Conservation (phyloP, 2,888 invertebrate genomes). For the Agrotis puta region DNA sequence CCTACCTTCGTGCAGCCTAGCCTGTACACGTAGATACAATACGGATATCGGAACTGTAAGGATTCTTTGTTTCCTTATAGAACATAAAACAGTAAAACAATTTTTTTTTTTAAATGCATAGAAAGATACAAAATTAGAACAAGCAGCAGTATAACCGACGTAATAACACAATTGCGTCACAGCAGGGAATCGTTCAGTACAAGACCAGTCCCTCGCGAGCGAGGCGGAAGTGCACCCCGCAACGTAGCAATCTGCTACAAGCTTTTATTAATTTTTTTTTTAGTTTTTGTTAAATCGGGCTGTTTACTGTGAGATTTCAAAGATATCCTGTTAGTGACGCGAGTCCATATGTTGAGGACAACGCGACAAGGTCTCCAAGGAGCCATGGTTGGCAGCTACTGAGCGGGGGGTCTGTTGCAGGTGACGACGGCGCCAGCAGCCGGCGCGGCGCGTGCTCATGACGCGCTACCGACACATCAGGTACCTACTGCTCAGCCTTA, state of each 20-base stretch:
- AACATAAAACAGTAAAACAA: conserved; percentile 10
- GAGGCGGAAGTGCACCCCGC: background rate
- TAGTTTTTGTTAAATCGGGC: background rate
- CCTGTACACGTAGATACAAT: background rate
- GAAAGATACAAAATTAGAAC: background rate
- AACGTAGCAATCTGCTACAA: background rate
- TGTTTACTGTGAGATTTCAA: background rate
- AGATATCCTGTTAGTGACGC: background rate
- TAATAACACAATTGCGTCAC: background rate
- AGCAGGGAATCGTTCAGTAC: background rate
- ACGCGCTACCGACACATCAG: conserved; percentile 75
- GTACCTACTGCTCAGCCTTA: conserved; percentile 42
- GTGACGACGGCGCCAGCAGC: conserved; percentile 68
- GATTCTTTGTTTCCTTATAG: conserved; percentile 1
- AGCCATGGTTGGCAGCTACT: conserved; percentile 14
- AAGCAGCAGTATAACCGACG: background rate
- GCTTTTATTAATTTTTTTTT: background rate
- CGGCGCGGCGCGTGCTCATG: conserved; percentile 74
- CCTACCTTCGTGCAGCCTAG: background rate
- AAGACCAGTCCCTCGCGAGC: background rate
- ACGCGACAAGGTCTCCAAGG: conserved; percentile 1
- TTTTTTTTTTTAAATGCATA: background rate
- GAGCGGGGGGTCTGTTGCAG: conserved; percentile 72
- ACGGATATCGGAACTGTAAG: background rate
- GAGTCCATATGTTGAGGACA: background rate